Conservation (phyloP, 2,113 vertebrate species). For the Protomyctophum bolini region DNA sequence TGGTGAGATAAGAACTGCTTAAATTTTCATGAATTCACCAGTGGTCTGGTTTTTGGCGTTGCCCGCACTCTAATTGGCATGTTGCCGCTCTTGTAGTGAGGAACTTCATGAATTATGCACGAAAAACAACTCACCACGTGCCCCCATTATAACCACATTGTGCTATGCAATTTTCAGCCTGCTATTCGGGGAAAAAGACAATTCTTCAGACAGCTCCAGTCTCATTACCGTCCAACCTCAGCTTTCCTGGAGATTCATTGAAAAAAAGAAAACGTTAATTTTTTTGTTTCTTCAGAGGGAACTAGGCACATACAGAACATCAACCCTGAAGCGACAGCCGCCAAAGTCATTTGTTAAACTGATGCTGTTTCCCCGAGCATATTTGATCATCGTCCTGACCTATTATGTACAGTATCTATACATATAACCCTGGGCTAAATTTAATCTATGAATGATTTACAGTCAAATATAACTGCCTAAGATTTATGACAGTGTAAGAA, state of each 20-base stretch:
- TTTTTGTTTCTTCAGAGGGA: conserved; percentile 14
- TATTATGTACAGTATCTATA: conserved; percentile 39
- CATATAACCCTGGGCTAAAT: conserved; percentile 49
- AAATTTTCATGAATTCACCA: conserved; percentile 75
- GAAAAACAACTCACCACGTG: conserved; percentile 68
- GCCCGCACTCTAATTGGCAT: conserved; percentile 74
- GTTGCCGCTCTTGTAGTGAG: conserved; percentile 65
- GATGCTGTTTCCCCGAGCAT: not conserved
- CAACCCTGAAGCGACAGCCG: conserved; percentile 12
- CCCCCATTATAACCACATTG: conserved; percentile 72
- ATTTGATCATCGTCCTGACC: conserved; percentile 34
- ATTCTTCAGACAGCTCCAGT: conserved; percentile 62
- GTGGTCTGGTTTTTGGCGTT: conserved; percentile 63
- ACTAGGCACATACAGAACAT: conserved; percentile 19
- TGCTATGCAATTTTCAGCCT: conserved; percentile 49
- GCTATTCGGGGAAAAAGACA: conserved; percentile 58
- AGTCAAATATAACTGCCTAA: conserved; percentile 11
- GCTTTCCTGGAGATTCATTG: conserved; percentile 29
- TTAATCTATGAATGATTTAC: conserved; percentile 54
- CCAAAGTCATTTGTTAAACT: conserved; percentile 25
- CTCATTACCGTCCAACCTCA: conserved; percentile 55
- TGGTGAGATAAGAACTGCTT: conserved; percentile 62
- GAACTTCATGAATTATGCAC: conserved; percentile 78
- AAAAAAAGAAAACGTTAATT: conserved; percentile 2
- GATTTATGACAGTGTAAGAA: conserved; percentile 45